Evolutionary conservation across 2,797 vertebrate genomes (phyloP), one percentile per base, ranked within the genome.

Genomic region (Urocyon cinereoargenteus): DNA sequence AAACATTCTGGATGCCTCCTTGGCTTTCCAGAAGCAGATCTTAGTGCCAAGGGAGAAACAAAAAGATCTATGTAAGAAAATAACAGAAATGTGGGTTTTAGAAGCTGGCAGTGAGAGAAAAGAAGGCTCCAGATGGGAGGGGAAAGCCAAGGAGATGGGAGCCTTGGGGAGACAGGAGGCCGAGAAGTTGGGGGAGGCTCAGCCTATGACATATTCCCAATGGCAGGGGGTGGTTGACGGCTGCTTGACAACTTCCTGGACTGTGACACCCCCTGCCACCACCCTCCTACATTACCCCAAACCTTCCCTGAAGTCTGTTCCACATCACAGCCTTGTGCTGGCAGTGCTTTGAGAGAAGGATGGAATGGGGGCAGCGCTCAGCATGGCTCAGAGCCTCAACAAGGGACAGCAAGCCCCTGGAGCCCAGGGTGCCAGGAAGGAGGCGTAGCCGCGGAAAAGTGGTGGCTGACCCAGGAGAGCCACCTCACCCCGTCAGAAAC

Each of bases 351-450:
- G 79, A 51, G 49, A 86, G 79, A 14, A 81, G 62, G 94, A 86
- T 3, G 3, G 94, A 70, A 88, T 16, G 31, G 36, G 86, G 62
- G 28, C 93, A 84, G 78, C 9, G 10, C 83, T 61, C 75, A 66
- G 97, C 86, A 40, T 22, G 73, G 91, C 51, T 96, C 81, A 49
- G 83, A 57, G 83, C 36, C 90, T 75, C 94, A 72, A 2, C 28
- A 77, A 90, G 93, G 73, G 90, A 61, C n/a, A 59, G n/a, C 51
- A 40, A 53, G 22, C 7, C 36, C 70, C 70, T 0, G 36, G 79
- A 86, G 79, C 62, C 51, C 6, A 36, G 59, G 77, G 75, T 4
- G 70, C 75, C 86, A 51, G 28, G 73, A 31, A 26, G 73, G 78
- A 94, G 61, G 22, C 21, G 13, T 21, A 8, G 68, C 89, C 5